phyloP scores from a whole-genome alignment of 2,888 invertebrate species.

The Dynastes hyllus region DNA sequence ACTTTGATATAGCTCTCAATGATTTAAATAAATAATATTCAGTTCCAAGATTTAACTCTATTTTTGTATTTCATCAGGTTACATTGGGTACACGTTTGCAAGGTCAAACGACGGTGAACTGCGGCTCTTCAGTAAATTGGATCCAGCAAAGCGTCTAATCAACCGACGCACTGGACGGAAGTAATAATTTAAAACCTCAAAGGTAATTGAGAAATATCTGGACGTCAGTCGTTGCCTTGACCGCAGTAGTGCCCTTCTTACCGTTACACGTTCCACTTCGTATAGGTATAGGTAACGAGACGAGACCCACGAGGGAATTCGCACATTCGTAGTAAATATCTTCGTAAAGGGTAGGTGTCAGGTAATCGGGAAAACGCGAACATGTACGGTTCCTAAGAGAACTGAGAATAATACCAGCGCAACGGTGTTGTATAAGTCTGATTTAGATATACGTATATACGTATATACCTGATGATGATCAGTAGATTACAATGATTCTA shows the following conservation, averaged over 20 bases:
- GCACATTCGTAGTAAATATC: conserved; percentile 46
- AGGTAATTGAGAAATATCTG: conserved; percentile 49
- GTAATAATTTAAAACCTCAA: conserved; percentile 51
- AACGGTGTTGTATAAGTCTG: conserved; percentile 27
- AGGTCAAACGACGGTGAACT: neutral
- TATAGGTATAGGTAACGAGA: conserved; percentile 11
- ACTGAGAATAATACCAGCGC: conserved; percentile 35
- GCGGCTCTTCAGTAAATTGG: conserved; percentile 27
- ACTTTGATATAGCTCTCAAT: neutral
- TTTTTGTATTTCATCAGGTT: neutral
- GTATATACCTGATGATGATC: too few species aligned
- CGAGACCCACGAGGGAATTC: conserved; percentile 28
- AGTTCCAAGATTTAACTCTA: neutral
- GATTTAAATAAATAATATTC: conserved; percentile 5
- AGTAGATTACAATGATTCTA: conserved; percentile 46
- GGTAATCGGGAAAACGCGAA: conserved; percentile 48
- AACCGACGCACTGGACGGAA: conserved; percentile 31
- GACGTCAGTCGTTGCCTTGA: conserved; percentile 40
- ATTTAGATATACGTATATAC: conserved; percentile 40
- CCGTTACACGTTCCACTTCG: conserved; percentile 19
- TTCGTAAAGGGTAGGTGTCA: conserved; percentile 37
- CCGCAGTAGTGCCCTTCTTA: conserved; percentile 15
- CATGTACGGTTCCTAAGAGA: conserved; percentile 42
- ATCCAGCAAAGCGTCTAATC: conserved; percentile 41
- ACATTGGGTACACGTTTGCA: neutral